Base-by-base conservation (phyloP, 2,888 invertebrate species). In the Cenopis cana region DNA sequence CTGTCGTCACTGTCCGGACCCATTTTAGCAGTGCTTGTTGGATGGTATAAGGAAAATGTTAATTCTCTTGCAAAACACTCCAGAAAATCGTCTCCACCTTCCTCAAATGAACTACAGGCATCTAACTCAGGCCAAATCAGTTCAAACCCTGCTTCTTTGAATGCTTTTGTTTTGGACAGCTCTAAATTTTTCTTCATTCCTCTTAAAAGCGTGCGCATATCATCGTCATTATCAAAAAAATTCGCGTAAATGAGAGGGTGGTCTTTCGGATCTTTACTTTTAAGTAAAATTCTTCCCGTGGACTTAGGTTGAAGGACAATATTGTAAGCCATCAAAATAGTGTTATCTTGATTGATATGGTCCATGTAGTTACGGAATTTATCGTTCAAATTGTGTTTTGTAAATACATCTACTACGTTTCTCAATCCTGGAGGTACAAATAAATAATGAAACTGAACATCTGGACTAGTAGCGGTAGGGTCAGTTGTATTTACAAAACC, bases 241-340 rank as follows among this genome's bases (percentile, higher is more conserved):
- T 96, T 95, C 0, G 96, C 92, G 75, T 94, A 82, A 71, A 89
- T 87, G 24, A 95, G 85, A 0, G 98, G 97, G 78, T 96, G 94
- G 0, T 95, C 94, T 17, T 93, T 88, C 0, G 97, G 96, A 84
- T 97, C 91, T 14, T 87, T 93, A 54, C 95, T 96, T 72, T 93
- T 94, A 6, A 99, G 87, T 69, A 94, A 77, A n/a, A 97, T 86
- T 74, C 88, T 91, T 0, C 97, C 97, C 69, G 91, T 91, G 69
- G 97, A 97, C 74, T 93, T 94, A 0, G 97, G 97, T 68, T 95
- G 89, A 82, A 97, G 84, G 61, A 97, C 66, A 11, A 95, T 86
- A 0, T 94, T 95, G 3, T 94, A 89, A 2, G 95, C 84, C 33
- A 94, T 88, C 76, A 95, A 74, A 0, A 86, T 69, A 50, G 80